A percentile compares a stretch with the other conserved stretches of the same genome.
Evolutionary conservation across 2,888 invertebrate species (phyloP).

Genomic region (Hemithea aestivaria): DNA sequence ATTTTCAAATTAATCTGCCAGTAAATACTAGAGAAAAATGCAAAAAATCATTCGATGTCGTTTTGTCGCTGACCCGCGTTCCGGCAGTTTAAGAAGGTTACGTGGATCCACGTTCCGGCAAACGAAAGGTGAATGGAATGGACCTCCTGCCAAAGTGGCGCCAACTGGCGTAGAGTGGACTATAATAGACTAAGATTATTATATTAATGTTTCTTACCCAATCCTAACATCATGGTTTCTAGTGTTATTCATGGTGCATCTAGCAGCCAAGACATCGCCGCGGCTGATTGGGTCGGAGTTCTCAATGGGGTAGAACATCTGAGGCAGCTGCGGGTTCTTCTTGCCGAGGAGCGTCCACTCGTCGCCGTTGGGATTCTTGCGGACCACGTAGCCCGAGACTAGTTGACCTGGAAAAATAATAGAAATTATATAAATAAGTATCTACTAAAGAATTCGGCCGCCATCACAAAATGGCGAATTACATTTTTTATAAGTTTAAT

Average conservation of each 20-base stretch:
- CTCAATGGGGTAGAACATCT: slow-evolving; percentile 95
- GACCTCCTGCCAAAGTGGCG: too few relatives aligned
- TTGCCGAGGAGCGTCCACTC: slow-evolving; percentile 92
- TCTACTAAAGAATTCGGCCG: too few relatives aligned
- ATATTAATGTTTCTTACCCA: slow-evolving; percentile 78
- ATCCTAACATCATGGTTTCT: slow-evolving; percentile 81
- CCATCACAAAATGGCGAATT: too few relatives aligned
- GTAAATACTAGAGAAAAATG: too few relatives aligned
- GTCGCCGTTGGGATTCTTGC: slow-evolving; percentile 78
- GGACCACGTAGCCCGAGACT: slow-evolving; percentile 90
- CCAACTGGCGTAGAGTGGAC: too few relatives aligned
- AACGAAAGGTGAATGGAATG: too few relatives aligned
- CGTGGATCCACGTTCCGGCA: too few relatives aligned
- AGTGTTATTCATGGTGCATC: slow-evolving; percentile 94
- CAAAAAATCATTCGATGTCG: too few relatives aligned
- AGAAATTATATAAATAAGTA: background rate
- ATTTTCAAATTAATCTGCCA: too few relatives aligned
- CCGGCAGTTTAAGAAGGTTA: too few relatives aligned
- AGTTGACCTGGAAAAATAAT: slow-evolving; percentile 79
- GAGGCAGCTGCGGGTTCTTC: slow-evolving; percentile 91
- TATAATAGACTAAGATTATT: background rate
- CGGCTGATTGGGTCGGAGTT: slow-evolving; percentile 80
- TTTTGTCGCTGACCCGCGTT: too few relatives aligned
- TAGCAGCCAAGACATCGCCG: slow-evolving; percentile 90
- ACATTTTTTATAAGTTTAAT: too few relatives aligned